A percentile compares a stretch with the other conserved stretches of the same genome.
Evolutionary conservation across 2,888 invertebrate genomes (phyloP).

Genomic region (Cryptocephalus primarius): DNA sequence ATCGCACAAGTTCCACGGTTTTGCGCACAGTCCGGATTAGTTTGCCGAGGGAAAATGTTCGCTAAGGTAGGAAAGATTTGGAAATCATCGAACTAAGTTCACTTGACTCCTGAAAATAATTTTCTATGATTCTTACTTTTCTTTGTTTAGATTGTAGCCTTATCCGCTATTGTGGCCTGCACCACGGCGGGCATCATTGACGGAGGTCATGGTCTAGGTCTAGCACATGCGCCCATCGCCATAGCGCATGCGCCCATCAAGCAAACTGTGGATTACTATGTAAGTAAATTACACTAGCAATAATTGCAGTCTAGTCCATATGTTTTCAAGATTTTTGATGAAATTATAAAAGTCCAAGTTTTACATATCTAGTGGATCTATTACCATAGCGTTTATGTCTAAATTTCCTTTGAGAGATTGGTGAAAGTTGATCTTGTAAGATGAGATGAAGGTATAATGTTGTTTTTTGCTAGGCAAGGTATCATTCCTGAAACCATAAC

Average conservation of each 20-base stretch:
- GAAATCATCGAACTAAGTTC: not conserved
- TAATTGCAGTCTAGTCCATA: not conserved
- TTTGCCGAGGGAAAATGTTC: constrained; percentile 18
- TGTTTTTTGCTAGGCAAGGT: too few species aligned
- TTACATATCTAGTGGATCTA: too few species aligned
- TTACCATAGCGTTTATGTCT: too few species aligned
- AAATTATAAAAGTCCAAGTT: too few species aligned
- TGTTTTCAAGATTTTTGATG: too few species aligned
- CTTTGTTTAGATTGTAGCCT: constrained; percentile 10
- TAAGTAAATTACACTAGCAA: too few species aligned
- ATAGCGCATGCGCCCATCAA: constrained; percentile 30
- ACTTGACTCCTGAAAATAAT: not conserved
- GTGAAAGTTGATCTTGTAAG: too few species aligned
- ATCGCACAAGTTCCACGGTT: constrained; percentile 11
- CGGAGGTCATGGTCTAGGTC: constrained; percentile 32
- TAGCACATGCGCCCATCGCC: constrained; percentile 16
- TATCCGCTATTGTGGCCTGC: constrained; percentile 33
- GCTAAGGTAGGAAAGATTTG: constrained; percentile 19
- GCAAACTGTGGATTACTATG: constrained; percentile 19
- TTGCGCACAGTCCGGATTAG: constrained; percentile 7
- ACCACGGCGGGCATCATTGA: constrained; percentile 41
- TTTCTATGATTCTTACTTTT: not conserved
- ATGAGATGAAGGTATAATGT: too few species aligned
- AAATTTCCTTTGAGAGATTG: too few species aligned
- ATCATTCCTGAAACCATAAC: too few species aligned